Evolutionary conservation across 2,888 invertebrate species (phyloP), one percentile per base, ranked within the genome.

Genomic region (Trissoscelio sp.): DNA sequence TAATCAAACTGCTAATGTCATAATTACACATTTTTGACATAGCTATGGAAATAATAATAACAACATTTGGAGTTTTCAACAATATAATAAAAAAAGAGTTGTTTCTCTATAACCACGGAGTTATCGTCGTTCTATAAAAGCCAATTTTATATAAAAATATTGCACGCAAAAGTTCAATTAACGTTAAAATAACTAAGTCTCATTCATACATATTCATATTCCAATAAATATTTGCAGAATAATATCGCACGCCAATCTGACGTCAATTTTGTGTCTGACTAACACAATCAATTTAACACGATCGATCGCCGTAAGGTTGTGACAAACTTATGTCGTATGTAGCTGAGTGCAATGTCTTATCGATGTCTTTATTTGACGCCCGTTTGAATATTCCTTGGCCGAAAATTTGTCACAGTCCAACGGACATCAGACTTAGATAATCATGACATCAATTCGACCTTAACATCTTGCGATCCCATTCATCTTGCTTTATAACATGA

Each of bases 371-470:
- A 74, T 74, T 74, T 64, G 74, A 74, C 70, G 44, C 34, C 31
- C 39, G 60, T 74, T 70, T 74, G 74, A 80, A 69, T 80, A 80
- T 80, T 80, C 51, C 48, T 42, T 20, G 64, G 37, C 64, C 74
- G 57, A 70, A 57, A 64, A 74, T 80, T 74, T 74, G 64, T 80
- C 74, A 74, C 57, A 58, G 64, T 70, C 51, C 64, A 44, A 34
- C 53, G 24, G 64, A 74, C 79, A 79, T 69, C 60, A 28, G 74
- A 69, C 79, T 74, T 57, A 60, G 62, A 74, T 74, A 74, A 74
- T 79, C 79, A 74, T 79, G 79, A 74, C 79, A 79, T 79, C 73
- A 69, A 69, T 67, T 79, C 69, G 69, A 55, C 69, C 64, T 69
- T 69, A 72, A 53, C 67, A 46, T 24, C 16, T 34, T 16, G 22